Evolutionary conservation across 1,140 invertebrate genomes (phyloP), one percentile per base, ranked within the genome.

Genomic region (Lucilia sericata): DNA sequence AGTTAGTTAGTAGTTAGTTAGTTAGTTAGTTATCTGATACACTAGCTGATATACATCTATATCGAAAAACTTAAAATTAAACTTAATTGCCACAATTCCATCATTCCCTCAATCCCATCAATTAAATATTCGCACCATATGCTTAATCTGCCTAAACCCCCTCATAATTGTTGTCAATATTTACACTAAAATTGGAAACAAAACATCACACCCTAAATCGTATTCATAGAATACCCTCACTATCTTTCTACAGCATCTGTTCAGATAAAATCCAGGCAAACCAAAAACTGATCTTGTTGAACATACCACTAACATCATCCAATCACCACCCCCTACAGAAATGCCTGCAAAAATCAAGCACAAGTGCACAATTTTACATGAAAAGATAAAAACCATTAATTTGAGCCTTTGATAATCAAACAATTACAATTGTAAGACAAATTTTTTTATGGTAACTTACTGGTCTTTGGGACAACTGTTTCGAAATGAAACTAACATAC

Each of bases 391-490:
- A 60, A 60, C 14, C 55, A 78, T 42, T 78, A 47, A 47, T 42
- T 17, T 55, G 12, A 51, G 47, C 3, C 19, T 42, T 78, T 78
- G 19, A 42, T 25, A 80, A 80, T 80, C 76, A 80, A 49, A 80
- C 76, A 80, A 80, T 80, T 80, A 80, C 76, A 21, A 80, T 80
- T 80, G 42, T 80, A 49, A 80, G 76, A 80, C 76, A 80, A 80
- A 80, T 80, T 80, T 80, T 42, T 25, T 78, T 42, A 42, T 76
- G 74, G 34, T 55, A 55, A 55, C 0, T 76, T 19, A 25, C 76
- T 80, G 75, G 75, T 70, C 19, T 70, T 70, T 5, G 8, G 65
- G 21, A 21, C 21, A 10, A 10, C 17, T 78, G 76, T 21, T 21
- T 8, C 19, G 4, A 70, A 70, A 70, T 60, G 1, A 60, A n/a